phyloP scores from a whole-genome alignment of 2,797 vertebrate genomes.

The Tympanoctomys barrerae region DNA sequence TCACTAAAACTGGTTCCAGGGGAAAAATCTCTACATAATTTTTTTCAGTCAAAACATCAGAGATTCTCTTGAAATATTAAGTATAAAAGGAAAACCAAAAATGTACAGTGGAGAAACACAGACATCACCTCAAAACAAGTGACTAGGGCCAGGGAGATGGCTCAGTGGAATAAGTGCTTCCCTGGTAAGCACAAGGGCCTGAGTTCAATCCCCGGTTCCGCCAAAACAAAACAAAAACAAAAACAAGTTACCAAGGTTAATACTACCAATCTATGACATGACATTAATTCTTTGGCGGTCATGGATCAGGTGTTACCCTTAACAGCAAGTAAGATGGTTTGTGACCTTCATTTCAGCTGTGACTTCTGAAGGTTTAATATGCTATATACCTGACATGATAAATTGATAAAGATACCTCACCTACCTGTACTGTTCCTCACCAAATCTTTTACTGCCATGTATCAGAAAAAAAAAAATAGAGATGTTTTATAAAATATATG shows the following conservation, averaged over 20 bases:
- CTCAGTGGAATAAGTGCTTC: too few species aligned
- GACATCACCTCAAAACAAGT: background rate
- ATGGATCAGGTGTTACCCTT: background rate
- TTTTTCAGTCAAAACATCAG: background rate
- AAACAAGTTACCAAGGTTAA: background rate
- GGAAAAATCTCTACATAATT: background rate
- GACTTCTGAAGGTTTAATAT: background rate
- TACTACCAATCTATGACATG: background rate
- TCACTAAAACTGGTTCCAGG: constrained; percentile 6
- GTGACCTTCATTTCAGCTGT: background rate
- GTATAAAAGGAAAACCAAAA: constrained; percentile 50
- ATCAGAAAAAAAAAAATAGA: background rate
- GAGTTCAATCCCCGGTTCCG: too few species aligned
- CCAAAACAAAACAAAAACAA: too few species aligned
- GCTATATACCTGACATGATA: background rate
- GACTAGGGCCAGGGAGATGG: too few species aligned
- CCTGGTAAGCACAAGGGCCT: too few species aligned
- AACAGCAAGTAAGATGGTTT: background rate
- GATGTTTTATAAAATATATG: background rate
- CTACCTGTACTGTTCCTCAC: background rate
- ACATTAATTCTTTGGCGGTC: too few species aligned
- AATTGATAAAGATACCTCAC: background rate
- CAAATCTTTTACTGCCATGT: background rate
- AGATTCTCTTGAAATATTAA: constrained; percentile 15
- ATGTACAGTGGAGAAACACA: background rate